Percentiles rank a stretch among this genome's conserved stretches.
Conservation (phyloP, 2,888 invertebrate genomes). For the Cenopis cana region DNA sequence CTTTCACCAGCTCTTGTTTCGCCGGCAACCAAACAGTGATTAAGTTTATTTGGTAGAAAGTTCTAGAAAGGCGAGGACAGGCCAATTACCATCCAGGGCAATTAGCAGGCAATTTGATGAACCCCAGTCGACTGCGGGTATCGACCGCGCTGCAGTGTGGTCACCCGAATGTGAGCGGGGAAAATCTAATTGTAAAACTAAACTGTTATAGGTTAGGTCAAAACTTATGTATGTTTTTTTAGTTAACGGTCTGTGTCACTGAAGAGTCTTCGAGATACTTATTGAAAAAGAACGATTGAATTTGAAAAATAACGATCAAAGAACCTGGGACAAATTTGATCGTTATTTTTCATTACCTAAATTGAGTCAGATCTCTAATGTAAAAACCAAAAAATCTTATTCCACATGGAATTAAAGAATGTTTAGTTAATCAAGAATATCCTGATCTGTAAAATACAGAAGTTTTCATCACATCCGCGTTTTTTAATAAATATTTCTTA, state of each 20-base stretch:
- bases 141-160: slow-evolving; percentile 34
- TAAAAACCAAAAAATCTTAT: too few species aligned
- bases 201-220: not conserved
- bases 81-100: slow-evolving; percentile 16
- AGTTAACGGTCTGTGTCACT: too few species aligned
- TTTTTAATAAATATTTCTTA: not conserved
- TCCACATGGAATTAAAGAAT: too few species aligned
- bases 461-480: not conserved
- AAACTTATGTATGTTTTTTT: too few species aligned
- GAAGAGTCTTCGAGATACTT: too few species aligned
- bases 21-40: not conserved
- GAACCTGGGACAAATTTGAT: too few species aligned
- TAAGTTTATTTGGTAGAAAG: not conserved
- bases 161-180: not conserved
- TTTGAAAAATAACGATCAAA: too few species aligned
- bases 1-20: not conserved
- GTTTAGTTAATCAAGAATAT: too few species aligned
- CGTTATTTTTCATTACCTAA: too few species aligned
- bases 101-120: slow-evolving; percentile 24
- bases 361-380: too few species aligned
- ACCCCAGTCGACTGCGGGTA: slow-evolving; percentile 37
- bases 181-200: not conserved
- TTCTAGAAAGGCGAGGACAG: slow-evolving; percentile 5
- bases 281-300: too few species aligned
- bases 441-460: too few species aligned